Base-by-base conservation (phyloP, 2,113 vertebrate species). In the Theropithecus gelada region DNA sequence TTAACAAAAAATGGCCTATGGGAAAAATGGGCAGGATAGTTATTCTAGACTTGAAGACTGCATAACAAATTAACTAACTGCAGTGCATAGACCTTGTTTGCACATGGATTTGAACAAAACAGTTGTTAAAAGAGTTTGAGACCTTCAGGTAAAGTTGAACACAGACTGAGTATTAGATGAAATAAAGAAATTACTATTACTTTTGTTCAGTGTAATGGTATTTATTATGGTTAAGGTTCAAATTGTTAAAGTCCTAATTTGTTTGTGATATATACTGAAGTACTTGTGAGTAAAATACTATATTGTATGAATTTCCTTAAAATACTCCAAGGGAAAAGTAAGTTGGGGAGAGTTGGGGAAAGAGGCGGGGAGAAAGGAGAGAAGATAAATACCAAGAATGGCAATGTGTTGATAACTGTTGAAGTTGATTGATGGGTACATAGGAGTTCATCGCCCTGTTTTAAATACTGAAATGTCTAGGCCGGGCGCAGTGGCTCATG, bases 191-290 rank as follows among this genome's bases (percentile, higher is more conserved):
- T n/a, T 43, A 78, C 23, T 66, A 32, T 61, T 83, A 84, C 59
- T 94, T 92, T 48, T 92, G 17, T 88, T 96, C 23, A 48, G 22
- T 83, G 35, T 83, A 92, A 92, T 43, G 30, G n/a, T 57, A 73
- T 90, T 55, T 64, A 85, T 90, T 64, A 57, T 4, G 0, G 22
- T 57, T 91, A 82, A 59, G 30, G 4, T 78, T 78, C 35, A 83
- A n/a, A 59, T 96, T 78, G 88, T 66, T 40, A 57, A 96, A 94
- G 82, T 75, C 14, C 55, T 80, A 64, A 68, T 82, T 90, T 82
- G 52, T 90, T 96, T 83, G 50, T 40, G 27, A 88, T 78, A 83
- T 43, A 83, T 57, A 75, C 16, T 81, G 12, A 92, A 70, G 20
- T 59, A 59, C 50, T 50, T 94, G 68, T 43, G 27, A 43, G 38